A percentile compares a stretch with the other conserved stretches of the same genome.
Evolutionary conservation across 2,888 invertebrate genomes (phyloP).

Genomic region (Oscheius sp.): DNA sequence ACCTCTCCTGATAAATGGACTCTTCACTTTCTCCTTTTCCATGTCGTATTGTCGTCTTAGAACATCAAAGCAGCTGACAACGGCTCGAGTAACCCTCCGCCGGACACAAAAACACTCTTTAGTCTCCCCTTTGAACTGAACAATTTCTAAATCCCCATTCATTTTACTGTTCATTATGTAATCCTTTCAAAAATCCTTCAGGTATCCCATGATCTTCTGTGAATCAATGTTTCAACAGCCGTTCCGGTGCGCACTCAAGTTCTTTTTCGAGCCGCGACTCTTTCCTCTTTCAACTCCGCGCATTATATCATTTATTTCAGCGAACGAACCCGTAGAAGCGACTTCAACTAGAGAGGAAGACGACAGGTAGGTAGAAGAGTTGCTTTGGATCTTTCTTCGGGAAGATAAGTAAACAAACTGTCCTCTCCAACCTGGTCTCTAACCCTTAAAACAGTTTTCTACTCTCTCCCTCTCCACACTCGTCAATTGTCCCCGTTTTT

Average conservation of each 20-base stretch:
- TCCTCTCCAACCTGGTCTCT: background rate
- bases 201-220: conserved; percentile 5
- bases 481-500: background rate
- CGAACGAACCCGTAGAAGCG: conserved; percentile 22
- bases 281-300: background rate
- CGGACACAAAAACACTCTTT: conserved; percentile 19
- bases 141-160: background rate
- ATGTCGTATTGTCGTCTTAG: background rate
- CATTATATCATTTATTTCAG: conserved; percentile 16
- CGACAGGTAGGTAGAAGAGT: background rate
- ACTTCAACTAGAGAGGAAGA: background rate
- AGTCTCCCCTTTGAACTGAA: background rate
- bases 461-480: background rate
- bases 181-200: background rate
- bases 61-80: background rate
- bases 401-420: too few species aligned
- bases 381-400: background rate
- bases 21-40: background rate
- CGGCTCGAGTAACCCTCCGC: conserved; percentile 22
- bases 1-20: conserved; percentile 20
- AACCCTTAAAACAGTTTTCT: background rate
- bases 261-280: conserved; percentile 5
- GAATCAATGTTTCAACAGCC: conserved; percentile 12
- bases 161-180: conserved; percentile 5
- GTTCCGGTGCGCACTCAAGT: conserved; percentile 10